A percentile compares a stretch with the other conserved stretches of the same genome.
These are phyloP conservation scores for Isurus oxyrinchus DNA, from an alignment of 2,113 vertebrate genomes.

Conservation along the genomic window DNA sequence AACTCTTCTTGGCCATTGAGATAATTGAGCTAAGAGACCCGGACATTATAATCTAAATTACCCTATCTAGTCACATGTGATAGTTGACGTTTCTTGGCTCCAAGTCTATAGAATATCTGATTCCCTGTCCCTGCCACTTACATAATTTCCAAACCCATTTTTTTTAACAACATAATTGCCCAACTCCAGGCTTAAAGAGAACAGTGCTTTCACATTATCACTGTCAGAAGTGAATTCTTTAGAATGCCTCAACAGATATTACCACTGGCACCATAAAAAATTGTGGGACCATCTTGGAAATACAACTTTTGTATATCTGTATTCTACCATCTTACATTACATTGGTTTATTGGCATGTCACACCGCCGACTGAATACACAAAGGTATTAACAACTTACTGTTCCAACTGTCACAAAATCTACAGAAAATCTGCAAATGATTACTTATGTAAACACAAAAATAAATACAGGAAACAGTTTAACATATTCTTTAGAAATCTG, in stretches of 20 bases:
- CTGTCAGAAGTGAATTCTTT: background rate
- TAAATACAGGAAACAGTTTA: background rate
- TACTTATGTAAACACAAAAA: background rate
- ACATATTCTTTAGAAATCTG: background rate
- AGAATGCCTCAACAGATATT: background rate
- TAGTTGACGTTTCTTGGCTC: background rate
- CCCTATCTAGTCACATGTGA: background rate
- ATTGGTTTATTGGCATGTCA: background rate
- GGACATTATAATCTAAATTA: background rate
- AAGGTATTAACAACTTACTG: background rate
- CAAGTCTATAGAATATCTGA: background rate
- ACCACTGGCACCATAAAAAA: background rate
- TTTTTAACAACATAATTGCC: background rate
- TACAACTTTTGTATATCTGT: background rate
- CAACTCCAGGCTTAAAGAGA: background rate
- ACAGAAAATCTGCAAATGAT: background rate
- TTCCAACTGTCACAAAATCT: background rate
- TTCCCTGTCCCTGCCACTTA: background rate
- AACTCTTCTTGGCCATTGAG: no score
- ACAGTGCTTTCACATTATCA: background rate
- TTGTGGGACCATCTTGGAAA: background rate
- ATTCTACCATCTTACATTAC: background rate
- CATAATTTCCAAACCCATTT: background rate
- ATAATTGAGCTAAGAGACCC: background rate
- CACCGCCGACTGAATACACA: background rate